Evolutionary conservation across 2,113 vertebrate genomes (phyloP), one percentile per base, ranked within the genome.

Genomic region (Brachypodius melanocephalos): DNA sequence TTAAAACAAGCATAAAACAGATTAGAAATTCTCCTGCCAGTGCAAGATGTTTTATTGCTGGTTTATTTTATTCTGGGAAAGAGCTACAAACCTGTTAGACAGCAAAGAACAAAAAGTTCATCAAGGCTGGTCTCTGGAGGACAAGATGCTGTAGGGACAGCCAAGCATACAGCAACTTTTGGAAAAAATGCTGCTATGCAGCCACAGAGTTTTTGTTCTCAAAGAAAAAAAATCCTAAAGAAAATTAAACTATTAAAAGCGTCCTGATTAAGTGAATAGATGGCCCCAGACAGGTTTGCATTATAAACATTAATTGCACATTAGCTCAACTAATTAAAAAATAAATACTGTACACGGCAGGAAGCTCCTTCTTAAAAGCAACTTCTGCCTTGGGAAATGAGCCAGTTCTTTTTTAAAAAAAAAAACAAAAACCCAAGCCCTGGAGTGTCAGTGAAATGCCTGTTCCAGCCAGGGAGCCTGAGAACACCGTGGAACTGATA

Each of bases 311-410:
- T 95, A 95, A 94, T 81, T 95, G 94, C 76, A 88, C 51, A 69
- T 96, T 95, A 96, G 62, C 73, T 96, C 89, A 89, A 84, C 83
- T 95, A 89, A 94, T 95, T 95, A 94, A 95, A 95, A 89, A 94
- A 95, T 93, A 94, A 97, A 94, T 88, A 78, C 72, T 61, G 72
- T 77, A 88, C 61, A 43, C 20, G 0, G 93, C 84, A 96, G 94
- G 87, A 90, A 91, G 48, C 72, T 90, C 55, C 85, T 89, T 92
- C 86, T 95, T 90, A 86, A 69, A 91, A 93, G 81, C 49, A 94
- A 93, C 42, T 88, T 88, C 61, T 90, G 79, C 72, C 65, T 86
- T 62, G 85, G 94, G 85, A 96, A 95, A 90, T 29, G 42, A 93
- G 84, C 66, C 90, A 76, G 76, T 48, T 51, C 59, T 54, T 42